These are phyloP conservation scores for Poecilia latipinna DNA, from an alignment of 2,113 vertebrate species.

Conservation along the genomic window DNA sequence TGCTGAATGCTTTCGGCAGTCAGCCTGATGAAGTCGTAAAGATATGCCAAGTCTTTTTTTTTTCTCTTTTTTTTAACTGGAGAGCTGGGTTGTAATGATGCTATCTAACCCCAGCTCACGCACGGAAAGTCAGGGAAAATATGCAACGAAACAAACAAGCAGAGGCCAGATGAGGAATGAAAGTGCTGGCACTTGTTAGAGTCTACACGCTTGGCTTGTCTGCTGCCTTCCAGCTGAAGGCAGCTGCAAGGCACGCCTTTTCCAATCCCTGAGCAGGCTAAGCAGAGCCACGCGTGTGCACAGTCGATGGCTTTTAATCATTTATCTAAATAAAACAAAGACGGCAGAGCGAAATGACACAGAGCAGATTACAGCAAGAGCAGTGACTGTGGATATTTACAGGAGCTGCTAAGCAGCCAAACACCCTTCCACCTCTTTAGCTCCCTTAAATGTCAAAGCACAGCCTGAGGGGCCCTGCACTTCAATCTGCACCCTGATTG, in stretches of 20 bases:
- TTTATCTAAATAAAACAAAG: slow-evolving; percentile 79
- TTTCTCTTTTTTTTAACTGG: slow-evolving; percentile 4
- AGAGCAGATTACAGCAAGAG: slow-evolving; percentile 41
- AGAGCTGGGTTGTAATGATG: slow-evolving; percentile 52
- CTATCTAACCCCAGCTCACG: slow-evolving; percentile 38
- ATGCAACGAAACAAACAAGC: slow-evolving; percentile 39
- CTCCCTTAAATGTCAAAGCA: slow-evolving; percentile 75
- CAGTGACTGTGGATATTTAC: slow-evolving; percentile 62
- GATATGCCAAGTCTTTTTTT: slow-evolving; percentile 32
- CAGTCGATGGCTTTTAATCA: slow-evolving; percentile 58
- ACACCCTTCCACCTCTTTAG: slow-evolving; percentile 61
- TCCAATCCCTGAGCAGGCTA: slow-evolving; percentile 53
- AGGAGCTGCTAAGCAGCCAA: slow-evolving; percentile 70
- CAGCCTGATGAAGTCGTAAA: slow-evolving; percentile 60
- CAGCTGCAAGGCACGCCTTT: slow-evolving; percentile 65
- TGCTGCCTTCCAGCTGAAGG: slow-evolving; percentile 61
- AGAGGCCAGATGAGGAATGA: slow-evolving; percentile 60
- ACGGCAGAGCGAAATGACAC: slow-evolving; percentile 47
- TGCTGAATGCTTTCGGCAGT: slow-evolving; percentile 30
- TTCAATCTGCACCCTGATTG: slow-evolving; percentile 64
- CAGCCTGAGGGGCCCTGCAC: slow-evolving; percentile 51
- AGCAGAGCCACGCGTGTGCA: slow-evolving; percentile 60
- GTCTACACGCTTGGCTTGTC: slow-evolving; percentile 61
- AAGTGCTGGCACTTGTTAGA: slow-evolving; percentile 59
- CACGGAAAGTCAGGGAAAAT: slow-evolving; percentile 41